Conservation (phyloP, 2,888 invertebrate genomes). For the Seira musarum region DNA sequence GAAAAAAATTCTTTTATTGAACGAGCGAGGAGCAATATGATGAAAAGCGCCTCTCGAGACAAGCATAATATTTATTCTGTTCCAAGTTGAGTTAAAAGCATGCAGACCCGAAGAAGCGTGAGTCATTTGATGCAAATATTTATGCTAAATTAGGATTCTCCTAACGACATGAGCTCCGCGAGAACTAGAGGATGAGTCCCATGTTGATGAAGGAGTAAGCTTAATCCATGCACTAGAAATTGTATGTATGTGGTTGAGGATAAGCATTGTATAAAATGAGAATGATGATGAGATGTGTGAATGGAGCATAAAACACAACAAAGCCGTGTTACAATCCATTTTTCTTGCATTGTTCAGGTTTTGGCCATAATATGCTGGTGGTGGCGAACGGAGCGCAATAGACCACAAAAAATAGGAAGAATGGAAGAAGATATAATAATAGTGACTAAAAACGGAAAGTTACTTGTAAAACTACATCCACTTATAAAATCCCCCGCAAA, state of each 20-base stretch:
- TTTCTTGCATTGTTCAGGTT: conserved; percentile 7
- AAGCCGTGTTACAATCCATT: conserved; percentile 8
- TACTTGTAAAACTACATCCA: background rate
- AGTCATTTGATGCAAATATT: conserved; percentile 38
- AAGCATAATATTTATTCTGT: conserved; percentile 12
- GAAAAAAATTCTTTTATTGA: background rate
- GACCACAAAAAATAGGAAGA: conserved; percentile 10
- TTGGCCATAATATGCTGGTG: too few relatives aligned
- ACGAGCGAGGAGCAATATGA: background rate
- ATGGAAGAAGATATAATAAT: conserved; percentile 1
- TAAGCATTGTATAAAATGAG: too few relatives aligned
- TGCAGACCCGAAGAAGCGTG: conserved; percentile 17
- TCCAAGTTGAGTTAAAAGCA: conserved; percentile 16
- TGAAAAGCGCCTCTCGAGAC: background rate
- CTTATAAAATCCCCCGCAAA: background rate
- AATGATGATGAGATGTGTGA: background rate
- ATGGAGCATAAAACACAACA: conserved; percentile 8
- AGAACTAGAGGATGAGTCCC: background rate
- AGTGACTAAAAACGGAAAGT: conserved; percentile 13
- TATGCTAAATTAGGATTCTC: conserved; percentile 36
- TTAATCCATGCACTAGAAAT: background rate
- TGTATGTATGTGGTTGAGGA: background rate
- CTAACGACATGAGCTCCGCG: background rate
- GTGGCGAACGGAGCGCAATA: background rate
- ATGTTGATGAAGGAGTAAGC: background rate